A percentile compares a stretch with the other conserved stretches of the same genome.
phyloP scores from a whole-genome alignment of 2,888 invertebrate genomes.

The Limnephilus marmoratus region DNA sequence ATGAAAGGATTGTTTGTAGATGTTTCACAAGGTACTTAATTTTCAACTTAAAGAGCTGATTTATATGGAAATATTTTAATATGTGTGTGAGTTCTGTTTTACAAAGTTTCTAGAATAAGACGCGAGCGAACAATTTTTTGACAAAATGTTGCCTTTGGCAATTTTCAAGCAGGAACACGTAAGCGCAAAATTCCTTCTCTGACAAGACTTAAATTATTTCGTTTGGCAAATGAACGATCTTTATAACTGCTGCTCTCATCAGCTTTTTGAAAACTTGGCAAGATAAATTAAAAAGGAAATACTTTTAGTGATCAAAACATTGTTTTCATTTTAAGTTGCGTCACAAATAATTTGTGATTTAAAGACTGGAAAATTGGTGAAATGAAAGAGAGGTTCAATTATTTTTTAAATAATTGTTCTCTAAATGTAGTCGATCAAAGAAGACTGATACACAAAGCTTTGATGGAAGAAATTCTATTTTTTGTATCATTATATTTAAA shows the following conservation, averaged over 20 bases:
- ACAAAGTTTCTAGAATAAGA: background rate
- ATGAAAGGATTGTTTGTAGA: conserved; percentile 6
- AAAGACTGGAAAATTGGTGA: background rate
- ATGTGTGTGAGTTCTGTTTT: background rate
- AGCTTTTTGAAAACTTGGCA: background rate
- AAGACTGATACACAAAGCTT: background rate
- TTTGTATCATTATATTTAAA: background rate
- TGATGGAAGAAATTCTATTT: background rate
- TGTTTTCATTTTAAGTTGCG: background rate
- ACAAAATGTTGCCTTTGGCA: background rate
- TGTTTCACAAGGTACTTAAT: background rate
- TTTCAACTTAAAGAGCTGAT: background rate
- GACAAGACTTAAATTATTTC: background rate
- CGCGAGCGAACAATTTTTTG: background rate
- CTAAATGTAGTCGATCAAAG: background rate
- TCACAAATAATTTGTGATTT: background rate
- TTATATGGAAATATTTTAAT: conserved; percentile 11
- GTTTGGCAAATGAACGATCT: background rate
- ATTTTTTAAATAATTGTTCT: background rate
- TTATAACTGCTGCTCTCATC: background rate
- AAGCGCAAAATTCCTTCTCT: background rate
- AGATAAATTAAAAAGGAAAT: background rate
- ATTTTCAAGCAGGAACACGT: background rate
- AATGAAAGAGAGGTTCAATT: background rate
- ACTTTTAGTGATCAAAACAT: background rate